These are phyloP conservation scores for Amphipyra tragopoginis DNA, from an alignment of 2,888 invertebrate genomes.

Conservation along the genomic window DNA sequence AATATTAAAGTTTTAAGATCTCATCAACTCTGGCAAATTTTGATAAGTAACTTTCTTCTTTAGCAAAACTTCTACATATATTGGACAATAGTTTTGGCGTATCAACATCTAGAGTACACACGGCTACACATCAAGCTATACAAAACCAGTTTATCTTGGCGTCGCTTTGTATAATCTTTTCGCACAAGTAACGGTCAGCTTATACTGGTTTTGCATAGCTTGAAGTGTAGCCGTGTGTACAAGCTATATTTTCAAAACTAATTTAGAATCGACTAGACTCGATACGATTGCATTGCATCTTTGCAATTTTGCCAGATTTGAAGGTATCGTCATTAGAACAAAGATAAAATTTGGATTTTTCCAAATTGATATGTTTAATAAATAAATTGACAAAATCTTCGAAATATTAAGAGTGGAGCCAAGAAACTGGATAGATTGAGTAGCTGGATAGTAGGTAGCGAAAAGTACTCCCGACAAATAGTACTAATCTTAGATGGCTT, in stretches of 20 bases:
- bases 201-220: too few species aligned
- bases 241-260: too few species aligned
- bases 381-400: conserved; percentile 53
- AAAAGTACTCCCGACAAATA: too few species aligned
- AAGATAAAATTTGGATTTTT: conserved; percentile 20
- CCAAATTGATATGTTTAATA: conserved; percentile 54
- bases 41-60: conserved; percentile 1
- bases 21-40: background rate
- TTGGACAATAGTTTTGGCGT: too few species aligned
- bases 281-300: too few species aligned
- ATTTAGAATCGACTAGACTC: too few species aligned
- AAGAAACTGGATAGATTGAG: conserved; percentile 11
- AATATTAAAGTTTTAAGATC: background rate
- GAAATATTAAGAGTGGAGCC: background rate
- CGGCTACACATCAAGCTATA: too few species aligned
- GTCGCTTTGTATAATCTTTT: too few species aligned
- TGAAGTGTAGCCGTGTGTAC: too few species aligned
- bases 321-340: background rate
- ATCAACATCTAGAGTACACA: too few species aligned
- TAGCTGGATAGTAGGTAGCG: background rate
- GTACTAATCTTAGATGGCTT: background rate
- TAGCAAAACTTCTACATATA: background rate
- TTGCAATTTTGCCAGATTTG: background rate
- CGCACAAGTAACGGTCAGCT: too few species aligned
- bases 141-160: too few species aligned